Evolutionary conservation across 2,888 invertebrate species (phyloP).

Genomic region (Orchesella flavescens): DNA sequence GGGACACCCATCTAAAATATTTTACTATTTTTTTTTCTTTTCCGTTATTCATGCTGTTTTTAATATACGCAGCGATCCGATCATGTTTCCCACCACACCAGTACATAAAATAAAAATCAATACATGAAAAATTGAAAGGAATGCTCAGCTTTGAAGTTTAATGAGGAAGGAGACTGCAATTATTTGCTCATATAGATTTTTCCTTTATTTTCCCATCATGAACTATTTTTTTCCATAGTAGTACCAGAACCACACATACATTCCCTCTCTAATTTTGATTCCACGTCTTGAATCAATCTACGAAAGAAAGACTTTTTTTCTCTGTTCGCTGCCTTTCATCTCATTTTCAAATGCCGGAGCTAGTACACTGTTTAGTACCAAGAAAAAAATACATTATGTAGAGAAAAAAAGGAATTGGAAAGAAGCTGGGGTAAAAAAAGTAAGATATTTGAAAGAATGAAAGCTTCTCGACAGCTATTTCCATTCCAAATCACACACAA

Average conservation of each 20-base stretch:
- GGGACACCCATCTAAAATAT: background rate
- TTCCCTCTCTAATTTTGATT: conserved; percentile 23
- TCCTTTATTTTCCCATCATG: background rate
- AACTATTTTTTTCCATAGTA: conserved; percentile 4
- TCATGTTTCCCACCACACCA: too few species aligned
- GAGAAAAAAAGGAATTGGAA: background rate
- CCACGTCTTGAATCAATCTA: conserved; percentile 18
- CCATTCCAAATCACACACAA: conserved; percentile 36
- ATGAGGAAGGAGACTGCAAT: conserved; percentile 35
- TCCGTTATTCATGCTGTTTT: background rate
- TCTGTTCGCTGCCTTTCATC: background rate
- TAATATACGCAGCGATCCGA: background rate
- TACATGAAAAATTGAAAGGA: conserved; percentile 27
- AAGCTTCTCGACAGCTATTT: conserved; percentile 17
- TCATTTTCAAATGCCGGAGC: background rate
- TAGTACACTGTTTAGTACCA: too few species aligned
- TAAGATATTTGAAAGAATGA: conserved; percentile 6
- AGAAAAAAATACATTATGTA: background rate
- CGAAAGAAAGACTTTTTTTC: background rate
- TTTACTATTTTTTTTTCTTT: background rate
- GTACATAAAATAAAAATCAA: conserved; percentile 17
- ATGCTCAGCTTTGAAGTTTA: conserved; percentile 42
- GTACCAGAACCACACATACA: conserved; percentile 27
- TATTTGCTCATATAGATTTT: conserved; percentile 38
- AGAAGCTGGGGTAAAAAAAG: background rate